Conservation (phyloP, 2,797 vertebrate species). For the Chrosomus eos region DNA sequence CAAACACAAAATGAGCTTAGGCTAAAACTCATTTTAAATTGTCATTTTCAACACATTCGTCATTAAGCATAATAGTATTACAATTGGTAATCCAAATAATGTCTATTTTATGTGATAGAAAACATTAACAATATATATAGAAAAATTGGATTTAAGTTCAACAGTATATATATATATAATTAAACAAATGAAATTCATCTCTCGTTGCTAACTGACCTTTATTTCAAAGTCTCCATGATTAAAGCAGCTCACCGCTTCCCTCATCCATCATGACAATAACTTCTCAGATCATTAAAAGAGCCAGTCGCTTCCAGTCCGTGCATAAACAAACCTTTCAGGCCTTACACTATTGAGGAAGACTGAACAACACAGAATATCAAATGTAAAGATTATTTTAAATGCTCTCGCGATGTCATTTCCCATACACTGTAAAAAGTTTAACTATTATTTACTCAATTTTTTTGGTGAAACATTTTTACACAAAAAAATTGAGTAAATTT, state of each 20-base stretch:
- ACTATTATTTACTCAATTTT: too few relatives aligned
- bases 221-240: conserved; percentile 40
- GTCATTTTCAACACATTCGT: too few relatives aligned
- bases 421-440: too few relatives aligned
- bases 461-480: too few relatives aligned
- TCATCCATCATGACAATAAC: background rate
- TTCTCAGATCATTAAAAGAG: background rate
- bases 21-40: too few relatives aligned
- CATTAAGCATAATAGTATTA: too few relatives aligned
- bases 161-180: background rate
- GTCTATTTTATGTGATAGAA: too few relatives aligned
- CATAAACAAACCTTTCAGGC: background rate
- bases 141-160: too few relatives aligned
- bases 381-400: background rate
- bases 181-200: background rate
- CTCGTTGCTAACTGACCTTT: conserved; percentile 34
- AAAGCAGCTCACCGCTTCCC: conserved; percentile 6
- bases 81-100: too few relatives aligned
- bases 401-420: background rate
- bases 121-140: too few relatives aligned
- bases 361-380: background rate
- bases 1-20: too few relatives aligned
- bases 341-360: background rate
- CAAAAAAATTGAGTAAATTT: too few relatives aligned
- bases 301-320: background rate